Percentiles rank a stretch among this genome's conserved stretches.
These are phyloP conservation scores for Ladona fulva DNA, from an alignment of 1,140 invertebrate genomes.

Conservation along the genomic window DNA sequence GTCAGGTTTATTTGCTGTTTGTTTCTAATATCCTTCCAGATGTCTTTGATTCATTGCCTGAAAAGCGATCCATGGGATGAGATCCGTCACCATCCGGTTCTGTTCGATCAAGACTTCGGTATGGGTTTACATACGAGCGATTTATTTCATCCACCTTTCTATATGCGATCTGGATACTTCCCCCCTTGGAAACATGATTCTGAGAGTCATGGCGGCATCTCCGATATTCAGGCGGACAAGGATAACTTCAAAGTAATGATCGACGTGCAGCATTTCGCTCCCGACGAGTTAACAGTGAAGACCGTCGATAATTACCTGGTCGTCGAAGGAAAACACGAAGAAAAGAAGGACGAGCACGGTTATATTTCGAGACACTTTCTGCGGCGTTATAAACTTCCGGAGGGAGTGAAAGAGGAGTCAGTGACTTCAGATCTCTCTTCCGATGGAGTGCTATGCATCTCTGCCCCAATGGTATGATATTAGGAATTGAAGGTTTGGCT, in stretches of 20 bases:
- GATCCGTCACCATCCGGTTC: slow-evolving; percentile 29
- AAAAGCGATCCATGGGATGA: slow-evolving; percentile 24
- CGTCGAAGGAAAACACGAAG: slow-evolving; percentile 59
- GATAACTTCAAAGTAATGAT: slow-evolving; percentile 53
- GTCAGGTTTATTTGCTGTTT: too few species aligned
- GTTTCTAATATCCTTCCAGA: too few species aligned
- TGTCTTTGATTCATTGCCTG: too few species aligned
- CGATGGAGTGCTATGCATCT: slow-evolving; percentile 50
- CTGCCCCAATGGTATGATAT: slow-evolving; percentile 39
- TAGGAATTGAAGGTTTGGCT: too few species aligned
- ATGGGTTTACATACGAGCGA: slow-evolving; percentile 28
- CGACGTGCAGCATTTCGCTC: slow-evolving; percentile 67
- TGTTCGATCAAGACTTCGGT: slow-evolving; percentile 33
- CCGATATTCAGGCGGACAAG: background rate
- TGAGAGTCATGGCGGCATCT: background rate
- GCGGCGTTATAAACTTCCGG: slow-evolving; percentile 51
- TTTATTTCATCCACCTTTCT: slow-evolving; percentile 29
- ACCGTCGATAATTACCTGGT: slow-evolving; percentile 55
- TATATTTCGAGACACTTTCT: slow-evolving; percentile 52
- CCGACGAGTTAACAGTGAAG: slow-evolving; percentile 70
- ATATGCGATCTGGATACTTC: slow-evolving; percentile 10
- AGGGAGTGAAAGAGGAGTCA: slow-evolving; percentile 47
- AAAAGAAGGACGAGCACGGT: slow-evolving; percentile 52
- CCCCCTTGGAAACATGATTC: slow-evolving; percentile 18
- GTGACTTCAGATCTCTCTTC: slow-evolving; percentile 49